Evolutionary conservation across 1,140 invertebrate genomes (phyloP), one percentile per base, ranked within the genome.

Genomic region (Microvelia longipes): DNA sequence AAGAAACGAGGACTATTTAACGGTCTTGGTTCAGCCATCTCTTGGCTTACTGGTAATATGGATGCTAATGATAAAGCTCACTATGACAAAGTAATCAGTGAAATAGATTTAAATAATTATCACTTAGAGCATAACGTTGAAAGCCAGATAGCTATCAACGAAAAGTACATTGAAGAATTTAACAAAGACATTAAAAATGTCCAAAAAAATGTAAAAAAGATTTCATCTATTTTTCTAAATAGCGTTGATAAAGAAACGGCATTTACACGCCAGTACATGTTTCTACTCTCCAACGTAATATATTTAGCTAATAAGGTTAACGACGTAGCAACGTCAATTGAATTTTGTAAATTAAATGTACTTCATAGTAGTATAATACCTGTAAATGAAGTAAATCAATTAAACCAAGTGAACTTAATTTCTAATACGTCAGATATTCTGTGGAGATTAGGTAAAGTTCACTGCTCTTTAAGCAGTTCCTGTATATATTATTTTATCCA

Each of bases 41-140:
- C 28, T 15, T 68, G 67, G 67, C 35, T 68, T n/a, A 68, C 67
- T 13, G 67, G 67, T 68, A 35, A 30, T 25, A 68, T 68, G 67
- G 29, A 29, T 26, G 67, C 67, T 35, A 28, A 68, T 25, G 67
- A 68, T 35, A 68, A 68, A 50, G 30, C 1, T 30, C 28, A 68
- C 19, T 68, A 68, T 26, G 29, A 68, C 24, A 50, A 68, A 30
- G 24, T 26, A 2, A 68, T 68, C 2, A 26, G 35, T 30, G 35
- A 30, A 30, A 11, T 68, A 5, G 67, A 68, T 24, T 28, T 29
- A 2, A 68, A 68, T 24, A 24, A 30, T 68, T 68, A 68, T 35
- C 67, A 50, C 25, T 13, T 68, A 25, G 67, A 50, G 35, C 28
- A 68, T 26, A 68, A 68, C 25, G 25, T 68, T 11, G 25, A 35